Conservation (phyloP, 2,797 vertebrate species). For the Gambusia yucatana region DNA sequence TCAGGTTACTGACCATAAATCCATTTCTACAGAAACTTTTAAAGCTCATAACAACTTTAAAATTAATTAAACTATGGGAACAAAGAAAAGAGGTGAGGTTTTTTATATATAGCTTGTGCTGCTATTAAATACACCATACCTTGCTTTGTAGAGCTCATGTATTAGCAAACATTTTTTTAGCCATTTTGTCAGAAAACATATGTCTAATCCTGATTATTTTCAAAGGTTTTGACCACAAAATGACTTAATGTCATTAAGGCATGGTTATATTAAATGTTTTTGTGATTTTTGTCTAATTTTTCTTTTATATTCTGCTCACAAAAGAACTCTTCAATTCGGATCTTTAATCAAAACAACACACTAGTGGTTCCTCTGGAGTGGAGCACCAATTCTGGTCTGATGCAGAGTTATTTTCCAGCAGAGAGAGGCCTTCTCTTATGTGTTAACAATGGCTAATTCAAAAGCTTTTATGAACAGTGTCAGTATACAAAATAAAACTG, state of each 20-base stretch:
- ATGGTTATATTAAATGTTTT: background rate
- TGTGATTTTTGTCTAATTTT: background rate
- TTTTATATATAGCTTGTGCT: background rate
- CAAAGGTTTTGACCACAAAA: background rate
- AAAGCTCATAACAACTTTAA: background rate
- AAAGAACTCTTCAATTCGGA: conserved; percentile 13
- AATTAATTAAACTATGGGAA: background rate
- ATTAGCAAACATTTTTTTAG: background rate
- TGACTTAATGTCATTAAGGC: background rate
- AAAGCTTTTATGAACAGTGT: conserved; percentile 30
- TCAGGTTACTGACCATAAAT: background rate
- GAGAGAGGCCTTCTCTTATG: conserved; percentile 23
- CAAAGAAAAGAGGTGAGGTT: background rate
- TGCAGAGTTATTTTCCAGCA: conserved; percentile 32
- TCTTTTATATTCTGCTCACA: background rate
- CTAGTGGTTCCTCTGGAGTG: conserved; percentile 23
- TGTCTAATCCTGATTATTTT: background rate
- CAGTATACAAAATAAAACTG: conserved; percentile 21
- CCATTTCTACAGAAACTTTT: background rate
- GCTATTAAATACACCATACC: background rate
- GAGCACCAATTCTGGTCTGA: conserved; percentile 30
- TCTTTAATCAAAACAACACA: conserved; percentile 49
- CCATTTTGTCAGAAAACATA: background rate
- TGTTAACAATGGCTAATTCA: conserved; percentile 35
- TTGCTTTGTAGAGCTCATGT: background rate